Conservation (phyloP, 2,113 vertebrate species). For the Menura novaehollandiae region DNA sequence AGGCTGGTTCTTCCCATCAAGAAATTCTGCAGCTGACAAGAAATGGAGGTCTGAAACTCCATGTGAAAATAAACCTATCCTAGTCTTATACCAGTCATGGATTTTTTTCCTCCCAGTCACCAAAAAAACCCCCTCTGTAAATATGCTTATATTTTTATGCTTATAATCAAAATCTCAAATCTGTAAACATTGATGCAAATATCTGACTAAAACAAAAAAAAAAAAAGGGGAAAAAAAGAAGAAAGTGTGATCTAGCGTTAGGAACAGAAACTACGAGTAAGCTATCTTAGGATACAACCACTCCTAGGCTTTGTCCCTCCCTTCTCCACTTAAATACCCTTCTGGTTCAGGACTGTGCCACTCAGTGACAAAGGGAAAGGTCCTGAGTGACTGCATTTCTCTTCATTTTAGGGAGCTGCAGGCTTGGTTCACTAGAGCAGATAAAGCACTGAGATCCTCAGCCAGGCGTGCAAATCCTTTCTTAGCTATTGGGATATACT, state of each 20-base stretch:
- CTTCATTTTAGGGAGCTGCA: background rate
- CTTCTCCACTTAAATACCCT: background rate
- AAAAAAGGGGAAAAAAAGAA: background rate
- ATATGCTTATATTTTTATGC: background rate
- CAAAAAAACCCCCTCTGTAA: background rate
- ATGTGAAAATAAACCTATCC: background rate
- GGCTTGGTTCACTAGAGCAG: constrained; percentile 50
- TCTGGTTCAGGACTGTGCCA: background rate
- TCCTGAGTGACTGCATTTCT: background rate
- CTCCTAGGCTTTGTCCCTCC: background rate
- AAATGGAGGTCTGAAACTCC: background rate
- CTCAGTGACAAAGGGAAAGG: background rate
- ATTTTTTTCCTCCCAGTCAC: no score
- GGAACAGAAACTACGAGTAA: background rate
- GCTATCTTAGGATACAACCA: fast-evolving
- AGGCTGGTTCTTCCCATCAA: background rate
- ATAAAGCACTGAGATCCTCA: constrained; percentile 49
- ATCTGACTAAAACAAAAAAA: background rate
- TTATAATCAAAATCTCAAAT: background rate
- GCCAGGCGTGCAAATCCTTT: constrained; percentile 53
- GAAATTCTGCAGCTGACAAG: background rate
- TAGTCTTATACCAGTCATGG: background rate
- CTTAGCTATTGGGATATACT: constrained; percentile 48
- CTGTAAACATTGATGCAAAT: background rate
- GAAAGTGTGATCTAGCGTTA: background rate